Evolutionary conservation across 92 coral and sea anemone species (phyloP).

Genomic region (Siderastrea siderea): DNA sequence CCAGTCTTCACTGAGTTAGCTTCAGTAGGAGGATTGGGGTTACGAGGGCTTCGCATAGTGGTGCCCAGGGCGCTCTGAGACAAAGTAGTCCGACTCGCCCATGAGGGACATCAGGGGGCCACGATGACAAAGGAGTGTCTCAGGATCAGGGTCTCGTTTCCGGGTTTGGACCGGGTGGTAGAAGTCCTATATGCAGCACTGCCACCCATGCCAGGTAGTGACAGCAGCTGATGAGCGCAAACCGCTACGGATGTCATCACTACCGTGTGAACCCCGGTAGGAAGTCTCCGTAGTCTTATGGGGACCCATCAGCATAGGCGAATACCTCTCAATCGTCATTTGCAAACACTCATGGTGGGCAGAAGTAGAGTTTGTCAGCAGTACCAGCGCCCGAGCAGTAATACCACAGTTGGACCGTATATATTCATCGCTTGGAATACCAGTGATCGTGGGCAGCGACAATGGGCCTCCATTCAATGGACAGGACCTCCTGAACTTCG

Average conservation of each 20-base stretch:
- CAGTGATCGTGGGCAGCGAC: slow-evolving; percentile 8
- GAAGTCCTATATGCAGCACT: slow-evolving; percentile 44
- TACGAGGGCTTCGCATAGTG: neutral
- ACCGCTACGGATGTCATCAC: slow-evolving; percentile 39
- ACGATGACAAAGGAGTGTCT: slow-evolving; percentile 49
- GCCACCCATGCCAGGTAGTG: slow-evolving; percentile 67
- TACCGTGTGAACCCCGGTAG: slow-evolving; percentile 26
- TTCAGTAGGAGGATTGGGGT: neutral
- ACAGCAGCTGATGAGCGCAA: slow-evolving; percentile 21
- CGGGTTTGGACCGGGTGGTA: slow-evolving; percentile 55
- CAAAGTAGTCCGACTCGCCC: slow-evolving; percentile 26
- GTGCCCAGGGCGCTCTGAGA: slow-evolving; percentile 1
- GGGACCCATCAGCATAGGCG: slow-evolving; percentile 61
- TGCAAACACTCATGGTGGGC: slow-evolving; percentile 64
- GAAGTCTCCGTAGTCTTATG: slow-evolving; percentile 52
- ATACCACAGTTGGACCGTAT: slow-evolving; percentile 33
- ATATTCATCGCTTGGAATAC: slow-evolving; percentile 40
- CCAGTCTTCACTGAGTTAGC: slow-evolving; percentile 12
- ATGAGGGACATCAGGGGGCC: slow-evolving; percentile 43
- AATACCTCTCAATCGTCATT: slow-evolving; percentile 48
- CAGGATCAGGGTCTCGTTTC: slow-evolving; percentile 48
- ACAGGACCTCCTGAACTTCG: slow-evolving; percentile 20
- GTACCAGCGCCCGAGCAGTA: slow-evolving; percentile 41
- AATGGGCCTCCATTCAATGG: slow-evolving; percentile 46
- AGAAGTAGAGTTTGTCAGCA: slow-evolving; percentile 39